phyloP scores from a whole-genome alignment of 2,797 vertebrate genomes.

The Ataeniobius toweri region DNA sequence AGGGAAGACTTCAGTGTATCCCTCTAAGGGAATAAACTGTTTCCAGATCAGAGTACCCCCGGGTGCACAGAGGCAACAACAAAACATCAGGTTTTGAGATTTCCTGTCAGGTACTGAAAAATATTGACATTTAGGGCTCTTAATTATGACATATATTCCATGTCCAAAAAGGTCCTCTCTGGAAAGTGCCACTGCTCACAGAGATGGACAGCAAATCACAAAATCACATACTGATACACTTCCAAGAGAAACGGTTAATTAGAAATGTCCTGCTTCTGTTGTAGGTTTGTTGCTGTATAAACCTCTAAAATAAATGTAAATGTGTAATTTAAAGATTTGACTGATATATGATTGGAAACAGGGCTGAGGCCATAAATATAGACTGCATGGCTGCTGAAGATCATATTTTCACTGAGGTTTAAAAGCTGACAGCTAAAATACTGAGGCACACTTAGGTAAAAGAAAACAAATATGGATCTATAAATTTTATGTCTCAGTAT shows the following conservation, averaged over 20 bases:
- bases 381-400: no score
- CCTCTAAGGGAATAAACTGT: constrained; percentile 31
- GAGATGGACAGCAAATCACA: constrained; percentile 15
- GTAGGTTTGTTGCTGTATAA: not conserved
- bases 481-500: no score
- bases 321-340: not conserved
- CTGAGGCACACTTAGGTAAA: no score
- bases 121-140: constrained; percentile 23
- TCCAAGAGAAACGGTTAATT: not conserved
- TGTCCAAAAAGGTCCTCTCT: constrained; percentile 34
- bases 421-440: no score
- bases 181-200: constrained; percentile 14
- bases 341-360: no score
- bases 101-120: constrained; percentile 26
- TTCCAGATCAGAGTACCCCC: constrained; percentile 8
- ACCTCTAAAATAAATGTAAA: not conserved
- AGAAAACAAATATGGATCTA: no score
- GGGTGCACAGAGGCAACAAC: constrained; percentile 1
- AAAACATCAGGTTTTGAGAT: constrained; percentile 42
- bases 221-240: constrained; percentile 34
- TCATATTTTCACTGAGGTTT: no score
- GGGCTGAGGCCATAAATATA: no score
- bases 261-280: not conserved
- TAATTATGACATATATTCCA: constrained; percentile 57
- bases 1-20: constrained; percentile 17